Evolutionary conservation across 2,797 vertebrate species (phyloP).

Genomic region (Sphaeramia orbicularis): DNA sequence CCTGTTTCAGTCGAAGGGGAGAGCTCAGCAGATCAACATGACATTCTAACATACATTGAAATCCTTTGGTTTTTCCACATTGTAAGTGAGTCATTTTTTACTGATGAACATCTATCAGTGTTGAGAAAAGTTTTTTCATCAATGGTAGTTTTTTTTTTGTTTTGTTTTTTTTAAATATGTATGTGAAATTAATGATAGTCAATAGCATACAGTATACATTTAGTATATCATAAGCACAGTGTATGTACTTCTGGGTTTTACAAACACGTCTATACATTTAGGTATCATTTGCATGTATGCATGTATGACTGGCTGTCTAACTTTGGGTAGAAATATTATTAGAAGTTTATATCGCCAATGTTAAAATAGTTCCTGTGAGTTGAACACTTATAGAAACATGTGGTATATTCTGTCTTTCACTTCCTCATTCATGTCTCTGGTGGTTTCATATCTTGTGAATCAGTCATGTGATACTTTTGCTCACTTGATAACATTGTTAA

Average conservation of each 20-base stretch:
- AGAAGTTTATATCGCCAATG: neutral
- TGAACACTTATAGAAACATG: slow-evolving; percentile 39
- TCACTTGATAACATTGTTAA: slow-evolving; percentile 13
- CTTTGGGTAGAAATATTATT: too few relatives aligned
- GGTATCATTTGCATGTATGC: too few relatives aligned
- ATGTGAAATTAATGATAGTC: neutral
- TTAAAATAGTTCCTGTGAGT: slow-evolving; percentile 19
- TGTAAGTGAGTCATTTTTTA: neutral
- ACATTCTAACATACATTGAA: neutral
- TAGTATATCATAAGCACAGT: neutral
- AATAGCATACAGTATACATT: neutral
- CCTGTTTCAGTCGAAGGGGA: neutral
- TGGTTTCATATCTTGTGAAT: slow-evolving; percentile 49
- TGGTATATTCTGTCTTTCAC: slow-evolving; percentile 57
- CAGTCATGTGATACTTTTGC: slow-evolving; percentile 31
- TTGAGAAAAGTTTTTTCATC: neutral
- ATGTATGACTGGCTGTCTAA: too few relatives aligned
- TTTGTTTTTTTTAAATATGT: too few relatives aligned
- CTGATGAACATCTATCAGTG: neutral
- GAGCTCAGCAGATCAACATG: neutral
- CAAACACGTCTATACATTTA: neutral
- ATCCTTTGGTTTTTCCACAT: neutral
- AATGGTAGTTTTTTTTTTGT: neutral
- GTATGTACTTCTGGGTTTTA: neutral
- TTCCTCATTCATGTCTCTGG: slow-evolving; percentile 54